Base-by-base conservation (phyloP, 2,113 vertebrate species). In the Carassius auratus region DNA sequence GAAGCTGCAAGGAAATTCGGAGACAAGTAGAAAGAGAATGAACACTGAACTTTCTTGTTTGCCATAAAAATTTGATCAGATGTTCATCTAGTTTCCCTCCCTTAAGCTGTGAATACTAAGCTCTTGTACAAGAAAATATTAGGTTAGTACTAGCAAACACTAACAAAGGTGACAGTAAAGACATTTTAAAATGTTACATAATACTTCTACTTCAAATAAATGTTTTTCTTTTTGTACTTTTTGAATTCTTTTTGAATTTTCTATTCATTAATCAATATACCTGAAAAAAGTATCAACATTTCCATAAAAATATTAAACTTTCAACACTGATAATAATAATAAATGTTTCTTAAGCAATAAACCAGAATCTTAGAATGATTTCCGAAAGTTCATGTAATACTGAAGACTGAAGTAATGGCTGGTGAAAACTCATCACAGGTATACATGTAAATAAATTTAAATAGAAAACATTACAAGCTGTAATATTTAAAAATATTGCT, bases 51-150 rank as follows among this genome's bases (percentile, higher is more conserved):
- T n/a, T 33, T 57, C 15, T 5, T 59, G 30, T 59, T 59, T 77
- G 30, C 36, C 8, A 77, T 77, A 38, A 77, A 77, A 77, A 38
- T 38, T 59, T 59, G 17, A 59, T 77, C 19, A 13, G 52, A 17
- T 7, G 9, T 74, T 23, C 19, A 13, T 57, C 23, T 19, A 30
- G 74, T 17, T 75, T 76, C 1, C 50, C 75, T 76, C 50, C 50
- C 50, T 57, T 26, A 76, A 50, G n/a, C 74, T 52, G 23, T 50
- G 74, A 76, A 76, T 55, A 76, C 3, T 50, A 30, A 76, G 23
- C 45, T 76, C 26, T 66, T 66, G 13, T 38, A 69, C 68, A 69
- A 36, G 33, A 33, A 69, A 21, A 36, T 69, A 15, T 38, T 71
- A 38, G 68, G 3, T 69, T 36, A 36, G 30, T 69, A 69, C 15